Base-by-base conservation (phyloP, 2,797 vertebrate species). In the Sebastes taczanowskii region DNA sequence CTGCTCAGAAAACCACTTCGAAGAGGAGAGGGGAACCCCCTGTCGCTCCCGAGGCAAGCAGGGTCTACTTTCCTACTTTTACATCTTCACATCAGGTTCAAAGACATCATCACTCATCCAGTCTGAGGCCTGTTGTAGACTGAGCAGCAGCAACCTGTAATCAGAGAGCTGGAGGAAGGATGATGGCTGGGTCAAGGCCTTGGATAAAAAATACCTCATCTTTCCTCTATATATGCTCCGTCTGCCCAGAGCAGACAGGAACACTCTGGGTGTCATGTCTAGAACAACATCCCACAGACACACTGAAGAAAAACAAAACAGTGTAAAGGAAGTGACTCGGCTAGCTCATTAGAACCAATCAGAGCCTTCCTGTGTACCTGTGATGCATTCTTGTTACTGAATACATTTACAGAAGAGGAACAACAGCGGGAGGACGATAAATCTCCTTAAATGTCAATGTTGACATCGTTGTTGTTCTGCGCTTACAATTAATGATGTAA, bases 281-380 rank as follows among this genome's bases (percentile, higher is more conserved):
- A 30, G 52, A 52, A 63, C 23, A 58, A 34, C 55, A 29, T 46
- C 62, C 22, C 14, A 11, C 23, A 34, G 34, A 77, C 79, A 78
- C 69, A 77, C 72, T 79, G 81, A 72, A 87, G 65, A 32, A 32
- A 8, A 11, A 65, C 8, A 6, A 20, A 67, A 56, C 8, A 55
- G 18, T 22, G 11, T 38, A 22, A 38, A 83, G 83, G 66, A 82
- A 73, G 75, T 63, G 59, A 74, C 63, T 73, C 23, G 46, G 61
- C 67, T 60, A 42, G 49, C 61, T 87, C 75, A 82, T 88, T 86
- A 81, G 66, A 89, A 84, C 70, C 74, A 83, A 83, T 81, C 77
- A 85, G 71, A 34, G 65, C 16, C 46, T 59, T 87, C 77, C 80
- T 65, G 66, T 22, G 63, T 65, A 68, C 59, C 46, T 62, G n/a